Percentiles rank a stretch among this genome's conserved stretches.
These are phyloP conservation scores for Amphiduros pacificus DNA, from an alignment of 2,888 invertebrate species.

Conservation along the genomic window DNA sequence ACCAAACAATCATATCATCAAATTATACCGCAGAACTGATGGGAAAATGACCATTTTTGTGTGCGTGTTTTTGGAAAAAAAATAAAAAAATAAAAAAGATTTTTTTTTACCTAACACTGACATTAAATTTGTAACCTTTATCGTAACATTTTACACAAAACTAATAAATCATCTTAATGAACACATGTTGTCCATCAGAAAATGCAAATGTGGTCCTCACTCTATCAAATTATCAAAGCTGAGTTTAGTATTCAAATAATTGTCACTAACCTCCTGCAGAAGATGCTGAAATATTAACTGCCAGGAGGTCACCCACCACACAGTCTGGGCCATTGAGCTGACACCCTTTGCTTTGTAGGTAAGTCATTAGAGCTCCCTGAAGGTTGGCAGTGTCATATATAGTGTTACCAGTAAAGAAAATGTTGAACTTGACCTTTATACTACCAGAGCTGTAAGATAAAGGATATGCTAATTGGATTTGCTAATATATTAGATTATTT, in stretches of 20 bases:
- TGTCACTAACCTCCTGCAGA: slow-evolving; percentile 1
- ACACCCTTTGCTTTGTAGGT: slow-evolving; percentile 3
- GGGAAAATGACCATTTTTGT: too few relatives aligned
- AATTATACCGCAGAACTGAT: too few relatives aligned
- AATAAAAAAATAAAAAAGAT: background rate
- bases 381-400: background rate
- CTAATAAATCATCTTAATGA: too few relatives aligned
- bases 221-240: too few relatives aligned
- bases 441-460: background rate
- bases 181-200: too few relatives aligned
- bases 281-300: background rate
- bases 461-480: background rate
- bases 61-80: too few relatives aligned
- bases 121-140: too few relatives aligned
- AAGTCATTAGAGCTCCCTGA: background rate
- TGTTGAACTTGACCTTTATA: background rate
- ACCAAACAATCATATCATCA: too few relatives aligned
- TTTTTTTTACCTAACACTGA: too few relatives aligned
- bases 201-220: too few relatives aligned
- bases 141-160: too few relatives aligned
- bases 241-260: too few relatives aligned
- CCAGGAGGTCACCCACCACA: background rate
- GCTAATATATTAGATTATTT: background rate
- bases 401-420: background rate
- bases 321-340: background rate